These are phyloP conservation scores for Bradynema listronoti DNA, from an alignment of 1,140 invertebrate species.

Conservation along the genomic window DNA sequence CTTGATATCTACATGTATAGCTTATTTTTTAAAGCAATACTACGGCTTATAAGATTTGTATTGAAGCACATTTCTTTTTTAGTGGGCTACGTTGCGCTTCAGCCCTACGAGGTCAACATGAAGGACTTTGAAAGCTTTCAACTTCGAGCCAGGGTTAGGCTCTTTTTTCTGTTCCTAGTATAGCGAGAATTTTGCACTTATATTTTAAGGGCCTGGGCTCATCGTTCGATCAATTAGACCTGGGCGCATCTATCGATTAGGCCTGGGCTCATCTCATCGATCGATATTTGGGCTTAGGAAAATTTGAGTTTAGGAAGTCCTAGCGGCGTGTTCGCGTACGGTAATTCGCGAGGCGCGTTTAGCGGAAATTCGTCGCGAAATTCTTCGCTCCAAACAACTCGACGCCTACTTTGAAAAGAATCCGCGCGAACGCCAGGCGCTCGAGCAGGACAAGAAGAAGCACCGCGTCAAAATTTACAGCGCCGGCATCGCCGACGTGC, in stretches of 20 bases:
- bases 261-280: too few relatives aligned
- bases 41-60: background rate
- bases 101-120: slow-evolving; percentile 84
- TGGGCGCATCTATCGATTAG: too few relatives aligned
- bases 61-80: slow-evolving; percentile 25
- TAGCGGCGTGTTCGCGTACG: slow-evolving; percentile 81
- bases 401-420: slow-evolving; percentile 93
- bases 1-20: too few relatives aligned
- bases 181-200: too few relatives aligned
- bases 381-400: slow-evolving; percentile 83
- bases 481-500: slow-evolving; percentile 77
- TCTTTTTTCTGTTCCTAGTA: slow-evolving; percentile 22
- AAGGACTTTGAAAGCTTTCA: slow-evolving; percentile 90
- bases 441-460: slow-evolving; percentile 82
- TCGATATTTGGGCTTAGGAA: background rate
- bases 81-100: slow-evolving; percentile 62
- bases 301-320: slow-evolving; percentile 68
- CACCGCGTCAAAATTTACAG: slow-evolving; percentile 75
- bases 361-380: slow-evolving; percentile 88
- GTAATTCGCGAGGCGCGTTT: slow-evolving; percentile 84
- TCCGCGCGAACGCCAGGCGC: slow-evolving; percentile 76
- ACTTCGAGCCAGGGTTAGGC: slow-evolving; percentile 70
- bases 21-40: background rate
- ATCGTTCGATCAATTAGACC: too few relatives aligned
- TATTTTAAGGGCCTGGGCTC: too few relatives aligned